Evolutionary conservation across 2,113 vertebrate species (phyloP).

Genomic region (Pelodiscus sinensis): DNA sequence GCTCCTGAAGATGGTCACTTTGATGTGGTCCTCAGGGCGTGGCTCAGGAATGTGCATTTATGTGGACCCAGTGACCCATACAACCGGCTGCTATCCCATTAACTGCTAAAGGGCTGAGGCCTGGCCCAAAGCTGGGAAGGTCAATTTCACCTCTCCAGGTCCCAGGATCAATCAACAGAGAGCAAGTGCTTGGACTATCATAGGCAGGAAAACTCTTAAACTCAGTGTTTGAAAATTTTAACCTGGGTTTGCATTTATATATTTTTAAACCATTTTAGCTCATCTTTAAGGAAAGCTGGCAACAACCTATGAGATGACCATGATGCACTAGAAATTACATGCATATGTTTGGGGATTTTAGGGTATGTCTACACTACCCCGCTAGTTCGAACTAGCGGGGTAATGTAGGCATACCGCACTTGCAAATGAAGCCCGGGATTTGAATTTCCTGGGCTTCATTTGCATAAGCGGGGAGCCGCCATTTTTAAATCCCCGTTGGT

Average conservation of each 20-base stretch:
- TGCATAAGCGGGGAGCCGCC: too few species aligned
- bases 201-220: neutral
- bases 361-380: too few species aligned
- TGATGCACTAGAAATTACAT: neutral
- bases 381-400: too few species aligned
- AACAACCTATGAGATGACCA: neutral
- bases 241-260: neutral
- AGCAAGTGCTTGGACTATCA: neutral
- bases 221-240: accelerated
- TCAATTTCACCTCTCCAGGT: neutral
- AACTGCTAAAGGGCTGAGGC: neutral
- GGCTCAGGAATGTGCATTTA: neutral
- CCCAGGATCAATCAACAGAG: neutral
- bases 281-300: neutral
- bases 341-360: neutral
- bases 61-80: neutral
- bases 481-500: too few species aligned
- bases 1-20: neutral
- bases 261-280: neutral
- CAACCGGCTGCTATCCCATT: neutral
- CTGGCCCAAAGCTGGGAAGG: neutral
- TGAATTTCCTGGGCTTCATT: too few species aligned
- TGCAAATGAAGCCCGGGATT: too few species aligned
- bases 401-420: too few species aligned
- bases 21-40: neutral